Conservation (phyloP, 2,113 vertebrate genomes). For the Microcebus griseorufus region DNA sequence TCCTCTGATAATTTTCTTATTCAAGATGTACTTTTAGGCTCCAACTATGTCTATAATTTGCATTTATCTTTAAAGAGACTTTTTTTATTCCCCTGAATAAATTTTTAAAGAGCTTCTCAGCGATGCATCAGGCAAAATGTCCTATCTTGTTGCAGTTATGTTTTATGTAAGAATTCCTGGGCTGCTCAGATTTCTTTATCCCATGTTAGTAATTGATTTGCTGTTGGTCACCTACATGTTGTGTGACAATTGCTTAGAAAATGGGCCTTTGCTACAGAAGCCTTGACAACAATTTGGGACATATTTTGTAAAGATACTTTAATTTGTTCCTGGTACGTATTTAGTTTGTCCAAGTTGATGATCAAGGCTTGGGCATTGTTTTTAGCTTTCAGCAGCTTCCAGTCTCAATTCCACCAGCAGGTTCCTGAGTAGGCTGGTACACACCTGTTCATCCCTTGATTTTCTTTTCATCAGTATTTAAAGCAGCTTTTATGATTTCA, state of each 20-base stretch:
- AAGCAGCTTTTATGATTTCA: conserved; percentile 39
- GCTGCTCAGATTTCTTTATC: neutral
- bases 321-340: neutral
- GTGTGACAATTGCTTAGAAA: neutral
- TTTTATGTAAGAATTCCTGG: neutral
- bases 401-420: neutral
- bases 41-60: conserved; percentile 26
- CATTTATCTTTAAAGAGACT: conserved; percentile 43
- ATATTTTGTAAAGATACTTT: neutral
- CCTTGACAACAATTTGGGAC: neutral
- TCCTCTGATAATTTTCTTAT: conserved; percentile 52
- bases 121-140: neutral
- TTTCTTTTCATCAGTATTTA: neutral
- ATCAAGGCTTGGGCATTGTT: neutral
- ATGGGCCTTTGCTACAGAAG: neutral
- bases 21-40: conserved; percentile 34
- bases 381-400: neutral
- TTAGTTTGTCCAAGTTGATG: neutral
- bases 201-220: neutral
- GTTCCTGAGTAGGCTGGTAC: neutral
- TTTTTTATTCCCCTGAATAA: conserved; percentile 28
- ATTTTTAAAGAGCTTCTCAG: conserved; percentile 7
- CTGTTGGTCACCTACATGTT: neutral
- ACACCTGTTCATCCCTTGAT: neutral
- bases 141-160: neutral